phyloP scores from a whole-genome alignment of 2,888 invertebrate species.

The Archips crataeganus region DNA sequence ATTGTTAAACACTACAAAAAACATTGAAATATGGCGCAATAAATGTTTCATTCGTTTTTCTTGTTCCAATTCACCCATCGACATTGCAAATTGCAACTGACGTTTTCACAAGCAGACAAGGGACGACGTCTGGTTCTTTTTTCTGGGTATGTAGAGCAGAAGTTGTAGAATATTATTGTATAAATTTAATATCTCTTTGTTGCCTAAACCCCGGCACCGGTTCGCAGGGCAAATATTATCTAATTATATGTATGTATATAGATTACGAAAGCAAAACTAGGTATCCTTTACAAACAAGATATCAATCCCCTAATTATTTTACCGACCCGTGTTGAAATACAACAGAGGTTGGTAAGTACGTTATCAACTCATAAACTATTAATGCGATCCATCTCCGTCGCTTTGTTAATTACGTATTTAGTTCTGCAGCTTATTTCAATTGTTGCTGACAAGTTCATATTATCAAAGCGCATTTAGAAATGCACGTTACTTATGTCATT shows the following conservation, averaged over 20 bases:
- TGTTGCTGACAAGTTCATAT: too few relatives aligned
- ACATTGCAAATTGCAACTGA: neutral
- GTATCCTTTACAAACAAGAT: conserved; percentile 13
- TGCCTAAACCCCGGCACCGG: neutral
- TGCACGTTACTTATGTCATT: too few relatives aligned
- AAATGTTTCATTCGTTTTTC: neutral
- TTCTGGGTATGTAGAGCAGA: neutral
- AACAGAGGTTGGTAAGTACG: neutral
- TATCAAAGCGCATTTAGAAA: too few relatives aligned
- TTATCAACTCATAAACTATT: conserved; percentile 48
- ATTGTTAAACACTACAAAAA: too few relatives aligned
- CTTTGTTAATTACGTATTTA: conserved; percentile 3
- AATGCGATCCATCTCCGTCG: conserved; percentile 37
- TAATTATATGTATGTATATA: too few relatives aligned
- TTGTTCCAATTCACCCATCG: neutral
- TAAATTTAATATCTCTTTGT: neutral
- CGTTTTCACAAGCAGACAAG: neutral
- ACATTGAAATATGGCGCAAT: too few relatives aligned
- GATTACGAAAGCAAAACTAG: neutral
- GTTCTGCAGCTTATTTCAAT: conserved; percentile 3
- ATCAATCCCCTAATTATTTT: conserved; percentile 1
- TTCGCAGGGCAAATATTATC: neutral
- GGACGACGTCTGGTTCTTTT: neutral
- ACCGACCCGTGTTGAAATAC: neutral
- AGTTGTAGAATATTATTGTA: neutral